These are phyloP conservation scores for Noctilio leporinus DNA, from an alignment of 2,113 vertebrate species.

Conservation along the genomic window DNA sequence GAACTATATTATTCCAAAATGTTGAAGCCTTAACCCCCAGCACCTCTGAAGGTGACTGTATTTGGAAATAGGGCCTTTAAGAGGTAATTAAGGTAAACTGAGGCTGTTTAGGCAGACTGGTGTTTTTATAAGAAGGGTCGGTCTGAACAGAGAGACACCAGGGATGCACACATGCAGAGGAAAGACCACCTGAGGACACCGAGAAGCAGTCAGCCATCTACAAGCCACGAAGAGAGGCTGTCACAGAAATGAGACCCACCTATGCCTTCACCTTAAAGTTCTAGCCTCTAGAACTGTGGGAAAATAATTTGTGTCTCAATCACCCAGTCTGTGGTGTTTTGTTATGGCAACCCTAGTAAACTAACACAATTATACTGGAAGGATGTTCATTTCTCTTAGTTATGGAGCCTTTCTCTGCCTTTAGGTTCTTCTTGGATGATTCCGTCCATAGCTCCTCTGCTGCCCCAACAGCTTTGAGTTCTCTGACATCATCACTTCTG, in stretches of 20 bases:
- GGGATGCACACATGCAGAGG: not conserved
- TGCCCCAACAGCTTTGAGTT: not conserved
- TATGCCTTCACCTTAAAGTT: not conserved
- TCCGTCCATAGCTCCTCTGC: not conserved
- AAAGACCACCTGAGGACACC: too few species aligned
- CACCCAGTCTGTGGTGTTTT: not conserved
- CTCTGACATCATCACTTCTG: not conserved
- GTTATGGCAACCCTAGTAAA: not conserved
- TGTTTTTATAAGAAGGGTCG: not conserved
- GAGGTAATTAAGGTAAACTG: not conserved
- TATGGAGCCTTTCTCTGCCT: not conserved
- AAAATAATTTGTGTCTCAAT: not conserved
- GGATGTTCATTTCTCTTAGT: not conserved
- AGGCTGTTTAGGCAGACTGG: not conserved
- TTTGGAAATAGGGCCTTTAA: not conserved
- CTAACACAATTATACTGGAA: not conserved
- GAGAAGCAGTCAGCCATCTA: not conserved
- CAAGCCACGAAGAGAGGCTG: not conserved
- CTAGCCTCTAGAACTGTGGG: not conserved
- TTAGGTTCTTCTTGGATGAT: not conserved
- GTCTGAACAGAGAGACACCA: not conserved
- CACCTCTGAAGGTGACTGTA: not conserved
- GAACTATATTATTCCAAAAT: not conserved
- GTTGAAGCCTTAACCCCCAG: not conserved
- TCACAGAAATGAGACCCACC: not conserved